These are phyloP conservation scores for Rhamphomyia laevipes DNA, from an alignment of 2,888 invertebrate genomes.

Conservation along the genomic window DNA sequence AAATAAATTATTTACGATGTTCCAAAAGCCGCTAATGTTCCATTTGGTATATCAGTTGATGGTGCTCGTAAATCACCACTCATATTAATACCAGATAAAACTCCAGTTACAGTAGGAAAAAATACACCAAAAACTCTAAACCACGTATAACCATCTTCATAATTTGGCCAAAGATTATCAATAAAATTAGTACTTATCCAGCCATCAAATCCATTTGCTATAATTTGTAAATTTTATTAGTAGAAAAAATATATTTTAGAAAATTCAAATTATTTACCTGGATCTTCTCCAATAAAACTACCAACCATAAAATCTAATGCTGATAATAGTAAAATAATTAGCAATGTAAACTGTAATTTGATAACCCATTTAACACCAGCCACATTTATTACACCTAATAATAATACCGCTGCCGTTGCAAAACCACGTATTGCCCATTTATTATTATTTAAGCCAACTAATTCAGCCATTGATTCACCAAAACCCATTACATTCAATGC, in stretches of 20 bases:
- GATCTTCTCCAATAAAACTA: constrained; percentile 66
- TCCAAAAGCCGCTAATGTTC: constrained; percentile 83
- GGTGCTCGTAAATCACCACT: constrained; percentile 91
- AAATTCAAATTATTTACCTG: constrained; percentile 6
- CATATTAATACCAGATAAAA: constrained; percentile 97
- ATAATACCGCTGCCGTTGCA: constrained; percentile 73
- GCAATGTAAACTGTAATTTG: constrained; percentile 80
- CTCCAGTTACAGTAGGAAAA: constrained; percentile 94
- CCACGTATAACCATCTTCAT: constrained; percentile 74
- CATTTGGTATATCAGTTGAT: constrained; percentile 85
- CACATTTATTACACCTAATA: constrained; percentile 82
- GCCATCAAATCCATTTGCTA: constrained; percentile 73
- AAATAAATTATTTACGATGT: constrained; percentile 54
- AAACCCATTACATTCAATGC: constrained; percentile 90
- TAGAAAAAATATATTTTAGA: not conserved
- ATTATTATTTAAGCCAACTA: constrained; percentile 58
- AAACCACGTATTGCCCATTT: constrained; percentile 78
- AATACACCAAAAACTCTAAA: constrained; percentile 95
- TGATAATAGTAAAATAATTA: constrained; percentile 75
- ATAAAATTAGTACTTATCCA: constrained; percentile 69
- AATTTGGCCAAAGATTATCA: constrained; percentile 71
- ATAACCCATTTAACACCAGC: constrained; percentile 98
- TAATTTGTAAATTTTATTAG: not conserved
- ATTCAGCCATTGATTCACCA: constrained; percentile 87
- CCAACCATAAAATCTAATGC: constrained; percentile 91